phyloP scores from a whole-genome alignment of 2,113 vertebrate genomes.

The Phycodurus eques region DNA sequence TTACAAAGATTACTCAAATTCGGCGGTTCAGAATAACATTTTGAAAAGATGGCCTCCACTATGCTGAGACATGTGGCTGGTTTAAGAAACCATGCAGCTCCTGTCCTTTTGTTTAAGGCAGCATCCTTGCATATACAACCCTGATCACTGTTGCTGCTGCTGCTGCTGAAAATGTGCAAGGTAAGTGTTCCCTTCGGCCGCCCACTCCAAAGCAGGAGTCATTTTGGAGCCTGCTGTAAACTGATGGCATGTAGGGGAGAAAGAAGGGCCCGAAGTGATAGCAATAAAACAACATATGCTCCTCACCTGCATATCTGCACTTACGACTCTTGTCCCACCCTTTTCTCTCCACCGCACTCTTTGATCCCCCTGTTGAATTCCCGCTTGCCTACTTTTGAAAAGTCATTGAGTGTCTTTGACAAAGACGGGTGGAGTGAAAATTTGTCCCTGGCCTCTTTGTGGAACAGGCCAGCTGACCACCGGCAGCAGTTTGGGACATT shows the following conservation, averaged over 20 bases:
- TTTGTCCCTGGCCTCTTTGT: conserved; percentile 59
- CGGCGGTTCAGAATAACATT: conserved; percentile 37
- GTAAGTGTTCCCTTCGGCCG: conserved; percentile 49
- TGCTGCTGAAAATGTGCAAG: conserved; percentile 35
- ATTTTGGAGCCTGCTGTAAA: conserved; percentile 60
- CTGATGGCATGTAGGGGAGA: conserved; percentile 48
- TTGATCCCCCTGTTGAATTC: conserved; percentile 47
- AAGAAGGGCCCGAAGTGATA: conserved; percentile 63
- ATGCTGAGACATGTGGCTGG: conserved; percentile 45
- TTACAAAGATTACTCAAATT: conserved; percentile 58
- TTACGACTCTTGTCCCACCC: conserved; percentile 68
- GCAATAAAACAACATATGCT: conserved; percentile 76
- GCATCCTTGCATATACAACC: conserved; percentile 18
- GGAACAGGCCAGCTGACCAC: conserved; percentile 65
- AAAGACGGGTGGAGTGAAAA: conserved; percentile 70
- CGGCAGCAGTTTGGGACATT: conserved; percentile 61
- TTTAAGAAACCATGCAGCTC: conserved; percentile 53
- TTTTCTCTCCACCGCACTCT: conserved; percentile 33
- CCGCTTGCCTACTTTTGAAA: conserved; percentile 62
- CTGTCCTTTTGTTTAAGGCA: conserved; percentile 55
- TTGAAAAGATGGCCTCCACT: conserved; percentile 35
- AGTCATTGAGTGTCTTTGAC: conserved; percentile 74
- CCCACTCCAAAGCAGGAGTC: conserved; percentile 53
- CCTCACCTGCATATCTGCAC: conserved; percentile 50
- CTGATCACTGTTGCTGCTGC: conserved; percentile 33